Percentiles rank a stretch among this genome's conserved stretches.
Evolutionary conservation across 2,113 vertebrate genomes (phyloP).

Genomic region (Eulacestoma nigropectus): DNA sequence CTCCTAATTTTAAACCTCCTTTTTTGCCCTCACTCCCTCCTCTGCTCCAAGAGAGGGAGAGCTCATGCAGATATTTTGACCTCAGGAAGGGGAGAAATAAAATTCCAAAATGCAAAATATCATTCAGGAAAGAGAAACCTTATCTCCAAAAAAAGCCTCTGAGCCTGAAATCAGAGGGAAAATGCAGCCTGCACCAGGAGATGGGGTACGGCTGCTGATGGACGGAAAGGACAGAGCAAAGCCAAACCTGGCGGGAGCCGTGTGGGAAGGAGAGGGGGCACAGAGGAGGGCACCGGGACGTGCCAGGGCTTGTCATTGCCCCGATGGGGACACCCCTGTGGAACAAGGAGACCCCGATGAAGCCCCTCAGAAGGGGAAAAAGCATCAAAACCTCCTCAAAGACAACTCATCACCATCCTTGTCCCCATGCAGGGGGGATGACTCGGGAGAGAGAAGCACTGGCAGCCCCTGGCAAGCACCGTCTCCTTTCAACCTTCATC

Average conservation of each 20-base stretch:
- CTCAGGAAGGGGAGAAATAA: not conserved
- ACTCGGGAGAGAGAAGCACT: not conserved
- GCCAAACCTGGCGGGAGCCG: fast-evolving
- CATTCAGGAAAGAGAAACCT: not conserved
- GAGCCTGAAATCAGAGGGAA: not conserved
- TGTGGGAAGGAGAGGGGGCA: not conserved
- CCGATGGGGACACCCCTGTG: not conserved
- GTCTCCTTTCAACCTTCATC: conserved; percentile 49
- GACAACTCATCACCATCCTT: not conserved
- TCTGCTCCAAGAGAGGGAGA: not conserved
- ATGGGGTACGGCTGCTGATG: not conserved
- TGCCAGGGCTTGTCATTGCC: not conserved
- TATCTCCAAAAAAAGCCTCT: not conserved
- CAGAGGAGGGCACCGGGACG: not conserved
- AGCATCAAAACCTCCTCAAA: not conserved
- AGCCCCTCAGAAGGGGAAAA: not conserved
- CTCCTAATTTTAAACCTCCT: not conserved
- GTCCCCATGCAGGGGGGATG: not conserved
- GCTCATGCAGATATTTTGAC: not conserved
- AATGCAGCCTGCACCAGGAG: not conserved
- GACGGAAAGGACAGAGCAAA: not conserved
- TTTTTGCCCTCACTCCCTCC: not conserved
- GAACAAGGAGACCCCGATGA: not conserved
- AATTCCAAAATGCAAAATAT: not conserved
- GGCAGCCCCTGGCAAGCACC: not conserved